A percentile compares a stretch with the other conserved stretches of the same genome.
phyloP scores from a whole-genome alignment of 2,113 vertebrate species.

The Myotis yumanensis region DNA sequence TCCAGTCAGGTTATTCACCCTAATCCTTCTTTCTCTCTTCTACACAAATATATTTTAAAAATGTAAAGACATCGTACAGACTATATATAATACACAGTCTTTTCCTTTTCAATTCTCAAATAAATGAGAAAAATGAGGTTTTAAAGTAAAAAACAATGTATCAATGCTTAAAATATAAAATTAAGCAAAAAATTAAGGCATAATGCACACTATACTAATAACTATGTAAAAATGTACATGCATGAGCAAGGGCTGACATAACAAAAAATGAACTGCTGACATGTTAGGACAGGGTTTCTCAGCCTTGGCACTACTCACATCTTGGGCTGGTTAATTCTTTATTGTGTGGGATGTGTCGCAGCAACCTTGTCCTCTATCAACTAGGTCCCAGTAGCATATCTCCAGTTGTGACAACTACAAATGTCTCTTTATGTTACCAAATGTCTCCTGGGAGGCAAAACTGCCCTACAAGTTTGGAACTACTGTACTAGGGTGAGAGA shows the following conservation, averaged over 20 bases:
- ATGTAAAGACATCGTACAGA: conserved; percentile 7
- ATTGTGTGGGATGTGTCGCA: neutral
- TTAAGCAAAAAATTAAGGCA: neutral
- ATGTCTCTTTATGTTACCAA: neutral
- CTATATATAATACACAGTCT: neutral
- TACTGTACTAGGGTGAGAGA: neutral
- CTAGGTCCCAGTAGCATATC: neutral
- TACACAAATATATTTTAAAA: conserved; percentile 50
- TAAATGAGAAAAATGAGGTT: conserved; percentile 9
- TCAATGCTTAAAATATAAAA: conserved; percentile 44
- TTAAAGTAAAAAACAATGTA: conserved; percentile 13
- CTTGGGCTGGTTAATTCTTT: neutral
- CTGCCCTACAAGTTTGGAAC: neutral
- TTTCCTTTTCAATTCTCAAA: conserved; percentile 37
- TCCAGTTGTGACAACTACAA: neutral
- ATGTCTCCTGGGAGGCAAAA: neutral
- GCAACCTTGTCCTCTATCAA: neutral
- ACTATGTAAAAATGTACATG: neutral
- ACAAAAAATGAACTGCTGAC: neutral
- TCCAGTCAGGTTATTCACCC: neutral
- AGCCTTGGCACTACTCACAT: neutral
- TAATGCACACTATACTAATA: neutral
- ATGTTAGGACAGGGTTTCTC: neutral
- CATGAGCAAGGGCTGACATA: neutral
- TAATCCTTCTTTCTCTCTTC: neutral